Base-by-base conservation (phyloP, 1,140 invertebrate species). In the Drosophila lacertosa region DNA sequence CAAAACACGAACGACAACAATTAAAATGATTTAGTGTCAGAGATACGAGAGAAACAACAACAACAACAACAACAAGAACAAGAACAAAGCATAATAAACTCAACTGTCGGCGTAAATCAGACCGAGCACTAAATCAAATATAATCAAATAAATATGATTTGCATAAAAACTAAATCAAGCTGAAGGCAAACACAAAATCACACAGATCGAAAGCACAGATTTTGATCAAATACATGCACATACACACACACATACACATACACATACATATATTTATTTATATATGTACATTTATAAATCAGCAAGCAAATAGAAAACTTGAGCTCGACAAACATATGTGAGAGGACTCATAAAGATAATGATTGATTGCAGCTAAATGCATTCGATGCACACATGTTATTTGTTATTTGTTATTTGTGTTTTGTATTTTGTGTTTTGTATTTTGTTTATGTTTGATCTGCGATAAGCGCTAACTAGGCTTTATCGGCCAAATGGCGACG, bases 111-210 rank as follows among this genome's bases (percentile, higher is more conserved):
- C 73, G 82, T 86, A 88, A 86, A 86, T 86, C 81, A 86, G 82
- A 42, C 48, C 37, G 42, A 40, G 67, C 77, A 74, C 74, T 86
- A 88, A 86, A 86, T 86, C 81, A 86, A 66, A 77, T 53, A 57
- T 76, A 74, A 74, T 84, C 82, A 86, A 86, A 88, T 77, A 88
- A 86, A 89, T 82, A 86, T 88, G 82, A 86, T 86, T 86, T 86
- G 83, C 82, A 86, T 86, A 86, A 82, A 81, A 86, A 66, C 71
- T 65, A 81, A 86, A 88, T 71, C 69, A 65, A 68, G 60, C 47
- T 63, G 58, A 70, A 83, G 53, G 40, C 50, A 65, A 68, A 60
- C 57, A 51, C 16, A 66, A 16, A 24, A 54, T 44, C 70, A 22
- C 2, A 24, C 22, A 35, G 6, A 65, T n/a, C 15, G 26, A 40